Conservation (phyloP, 1,140 invertebrate species). For the Ganaspis sp. region DNA sequence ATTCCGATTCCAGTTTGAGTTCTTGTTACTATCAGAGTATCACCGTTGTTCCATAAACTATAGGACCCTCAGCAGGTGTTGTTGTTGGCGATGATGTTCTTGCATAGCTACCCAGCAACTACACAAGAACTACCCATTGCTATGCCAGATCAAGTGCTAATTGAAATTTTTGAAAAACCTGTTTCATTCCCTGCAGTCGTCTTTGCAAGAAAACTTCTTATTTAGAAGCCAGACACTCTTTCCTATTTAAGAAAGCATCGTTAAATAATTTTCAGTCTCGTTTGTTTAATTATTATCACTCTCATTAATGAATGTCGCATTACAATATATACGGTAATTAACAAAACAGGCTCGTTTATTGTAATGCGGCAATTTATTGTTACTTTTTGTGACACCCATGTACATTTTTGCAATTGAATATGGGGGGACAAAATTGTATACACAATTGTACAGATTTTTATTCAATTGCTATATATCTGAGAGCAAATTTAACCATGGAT, state of each 20-base stretch:
- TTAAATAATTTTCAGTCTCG: not conserved
- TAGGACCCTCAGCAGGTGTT: slow-evolving; percentile 23
- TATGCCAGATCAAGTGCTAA: slow-evolving; percentile 17
- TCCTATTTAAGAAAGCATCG: not conserved
- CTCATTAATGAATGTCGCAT: too few species aligned
- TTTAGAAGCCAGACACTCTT: slow-evolving; percentile 21
- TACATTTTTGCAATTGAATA: too few species aligned
- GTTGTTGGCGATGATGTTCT: slow-evolving; percentile 13
- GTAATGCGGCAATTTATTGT: too few species aligned
- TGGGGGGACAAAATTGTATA: too few species aligned
- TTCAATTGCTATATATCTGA: too few species aligned
- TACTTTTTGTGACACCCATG: too few species aligned
- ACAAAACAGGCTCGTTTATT: too few species aligned
- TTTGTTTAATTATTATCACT: too few species aligned
- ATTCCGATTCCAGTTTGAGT: slow-evolving; percentile 1
- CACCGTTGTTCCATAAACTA: slow-evolving; percentile 22
- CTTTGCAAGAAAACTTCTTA: slow-evolving; percentile 5
- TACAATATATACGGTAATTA: too few species aligned
- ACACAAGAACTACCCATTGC: slow-evolving; percentile 6
- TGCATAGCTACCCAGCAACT: slow-evolving; percentile 18
- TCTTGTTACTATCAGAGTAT: not conserved
- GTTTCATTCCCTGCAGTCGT: not conserved
- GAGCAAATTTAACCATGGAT: too few species aligned
- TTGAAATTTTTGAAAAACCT: slow-evolving; percentile 28
- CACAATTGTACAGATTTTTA: too few species aligned